Conservation (phyloP, 2,888 invertebrate genomes). For the Harpalus rubripes region DNA sequence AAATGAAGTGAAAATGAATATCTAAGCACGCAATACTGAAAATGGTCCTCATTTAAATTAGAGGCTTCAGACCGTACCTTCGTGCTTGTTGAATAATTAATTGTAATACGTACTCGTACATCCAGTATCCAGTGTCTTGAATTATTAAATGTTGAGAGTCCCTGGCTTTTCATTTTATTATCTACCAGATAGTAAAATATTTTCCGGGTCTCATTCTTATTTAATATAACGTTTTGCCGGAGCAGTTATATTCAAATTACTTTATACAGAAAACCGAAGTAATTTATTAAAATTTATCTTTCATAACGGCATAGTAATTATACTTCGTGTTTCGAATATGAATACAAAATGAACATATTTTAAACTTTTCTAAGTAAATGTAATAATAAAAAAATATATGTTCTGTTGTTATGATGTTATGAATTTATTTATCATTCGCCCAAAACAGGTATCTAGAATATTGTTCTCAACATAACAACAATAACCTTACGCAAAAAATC, state of each 20-base stretch:
- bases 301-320: too few relatives aligned
- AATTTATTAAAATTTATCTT: neutral
- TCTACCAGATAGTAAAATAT: neutral
- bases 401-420: too few relatives aligned
- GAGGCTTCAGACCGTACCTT: neutral
- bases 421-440: too few relatives aligned
- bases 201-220: neutral
- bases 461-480: too few relatives aligned
- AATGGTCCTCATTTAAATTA: conserved; percentile 19
- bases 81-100: conserved; percentile 20
- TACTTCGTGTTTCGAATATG: too few relatives aligned
- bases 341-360: too few relatives aligned
- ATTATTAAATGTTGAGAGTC: conserved; percentile 1
- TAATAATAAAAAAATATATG: too few relatives aligned
- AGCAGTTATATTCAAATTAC: neutral
- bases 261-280: neutral
- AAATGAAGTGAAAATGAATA: conserved; percentile 35
- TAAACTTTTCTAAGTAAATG: too few relatives aligned
- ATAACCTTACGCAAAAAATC: too few relatives aligned
- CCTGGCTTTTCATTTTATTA: conserved; percentile 17
- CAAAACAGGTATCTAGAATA: too few relatives aligned
- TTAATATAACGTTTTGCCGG: neutral
- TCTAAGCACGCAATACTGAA: conserved; percentile 27
- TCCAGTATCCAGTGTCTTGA: conserved; percentile 8
- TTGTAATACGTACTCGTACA: conserved; percentile 1